phyloP scores from a whole-genome alignment of 2,113 vertebrate species.

The Tragelaphus strepsiceros region DNA sequence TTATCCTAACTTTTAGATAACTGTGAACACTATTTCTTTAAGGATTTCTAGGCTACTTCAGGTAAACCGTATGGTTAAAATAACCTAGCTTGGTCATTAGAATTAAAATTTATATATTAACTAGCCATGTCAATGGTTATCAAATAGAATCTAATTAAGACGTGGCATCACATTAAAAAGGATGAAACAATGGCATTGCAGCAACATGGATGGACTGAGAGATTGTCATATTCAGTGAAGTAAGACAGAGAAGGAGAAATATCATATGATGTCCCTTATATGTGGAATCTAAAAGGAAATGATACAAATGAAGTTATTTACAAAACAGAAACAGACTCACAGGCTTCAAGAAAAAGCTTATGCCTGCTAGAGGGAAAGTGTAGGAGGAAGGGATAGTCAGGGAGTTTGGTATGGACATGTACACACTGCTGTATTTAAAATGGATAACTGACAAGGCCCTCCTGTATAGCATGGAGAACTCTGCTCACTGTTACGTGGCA shows the following conservation, averaged over 20 bases:
- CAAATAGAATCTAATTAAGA: neutral
- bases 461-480: neutral
- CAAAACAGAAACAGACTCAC: neutral
- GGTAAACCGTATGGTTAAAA: neutral
- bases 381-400: neutral
- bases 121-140: neutral
- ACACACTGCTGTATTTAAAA: neutral
- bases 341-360: neutral
- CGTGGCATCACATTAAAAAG: neutral
- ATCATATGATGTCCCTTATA: neutral
- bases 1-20: neutral
- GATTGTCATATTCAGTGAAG: neutral
- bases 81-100: neutral
- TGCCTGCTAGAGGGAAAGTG: neutral
- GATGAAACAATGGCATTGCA: neutral
- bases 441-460: neutral
- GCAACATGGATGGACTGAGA: neutral
- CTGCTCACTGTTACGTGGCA: neutral
- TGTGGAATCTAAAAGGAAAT: neutral
- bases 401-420: neutral
- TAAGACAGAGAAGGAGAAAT: neutral
- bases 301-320: neutral
- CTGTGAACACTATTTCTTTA: neutral
- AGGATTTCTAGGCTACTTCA: neutral
- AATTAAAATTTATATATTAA: slow-evolving; percentile 1